phyloP scores from a whole-genome alignment of 2,797 vertebrate genomes.

The Myotis findleyi region DNA sequence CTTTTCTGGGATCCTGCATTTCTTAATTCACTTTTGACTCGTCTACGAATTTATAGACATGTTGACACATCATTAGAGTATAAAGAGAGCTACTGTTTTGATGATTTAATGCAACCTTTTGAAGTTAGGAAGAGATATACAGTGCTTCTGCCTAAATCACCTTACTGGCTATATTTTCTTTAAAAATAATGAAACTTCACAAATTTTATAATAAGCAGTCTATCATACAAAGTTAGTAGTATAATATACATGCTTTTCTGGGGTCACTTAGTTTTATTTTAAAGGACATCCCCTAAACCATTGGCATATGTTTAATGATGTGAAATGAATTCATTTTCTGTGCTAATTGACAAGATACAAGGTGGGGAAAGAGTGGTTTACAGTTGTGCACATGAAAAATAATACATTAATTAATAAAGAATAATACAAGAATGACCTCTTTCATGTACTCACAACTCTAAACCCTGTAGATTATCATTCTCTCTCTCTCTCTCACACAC shows the following conservation, averaged over 20 bases:
- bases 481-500: no score
- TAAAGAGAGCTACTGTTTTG: background rate
- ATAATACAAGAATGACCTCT: background rate
- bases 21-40: background rate
- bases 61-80: background rate
- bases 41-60: background rate
- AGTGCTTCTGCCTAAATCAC: background rate
- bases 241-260: background rate
- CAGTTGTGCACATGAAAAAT: background rate
- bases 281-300: background rate
- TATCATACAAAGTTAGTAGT: constrained; percentile 8
- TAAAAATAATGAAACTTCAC: constrained; percentile 12
- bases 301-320: background rate
- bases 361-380: background rate
- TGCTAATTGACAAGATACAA: background rate
- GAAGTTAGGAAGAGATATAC: background rate
- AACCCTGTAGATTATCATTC: background rate
- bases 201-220: background rate
- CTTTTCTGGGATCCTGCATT: background rate
- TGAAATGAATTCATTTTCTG: constrained; percentile 14
- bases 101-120: constrained; percentile 23
- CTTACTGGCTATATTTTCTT: constrained; percentile 26
- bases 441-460: background rate
- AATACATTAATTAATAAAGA: background rate
- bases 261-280: background rate